Percentiles rank a stretch among this genome's conserved stretches.
Conservation (phyloP, 2,797 vertebrate species). For the Danio tinwini region DNA sequence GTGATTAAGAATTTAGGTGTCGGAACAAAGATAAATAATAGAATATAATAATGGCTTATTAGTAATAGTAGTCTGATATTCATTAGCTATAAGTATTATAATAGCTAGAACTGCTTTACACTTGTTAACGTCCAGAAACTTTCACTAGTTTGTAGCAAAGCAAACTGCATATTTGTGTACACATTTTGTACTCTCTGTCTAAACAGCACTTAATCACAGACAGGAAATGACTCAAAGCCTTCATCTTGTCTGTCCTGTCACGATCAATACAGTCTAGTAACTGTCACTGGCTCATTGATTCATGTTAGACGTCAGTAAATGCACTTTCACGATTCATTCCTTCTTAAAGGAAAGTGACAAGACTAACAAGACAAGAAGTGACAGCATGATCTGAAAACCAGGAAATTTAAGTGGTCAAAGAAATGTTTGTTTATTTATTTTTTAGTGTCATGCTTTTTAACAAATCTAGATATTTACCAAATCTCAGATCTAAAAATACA, state of each 20-base stretch:
- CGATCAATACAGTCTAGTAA: neutral
- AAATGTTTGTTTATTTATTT: neutral
- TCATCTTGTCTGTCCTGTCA: neutral
- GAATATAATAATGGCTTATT: neutral
- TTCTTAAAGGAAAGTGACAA: neutral
- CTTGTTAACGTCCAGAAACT: neutral
- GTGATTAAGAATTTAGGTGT: too few species aligned
- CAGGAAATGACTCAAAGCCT: neutral
- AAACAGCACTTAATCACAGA: neutral
- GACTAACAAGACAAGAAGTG: neutral
- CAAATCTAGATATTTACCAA: too few species aligned
- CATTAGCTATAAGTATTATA: neutral
- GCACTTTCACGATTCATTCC: neutral
- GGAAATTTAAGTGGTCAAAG: neutral
- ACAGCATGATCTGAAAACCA: too few species aligned
- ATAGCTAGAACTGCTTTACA: neutral
- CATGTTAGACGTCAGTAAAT: neutral
- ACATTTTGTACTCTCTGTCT: neutral
- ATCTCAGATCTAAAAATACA: neutral
- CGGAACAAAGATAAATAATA: neutral
- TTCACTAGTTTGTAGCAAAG: neutral
- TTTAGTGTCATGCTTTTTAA: too few species aligned
- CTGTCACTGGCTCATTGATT: neutral
- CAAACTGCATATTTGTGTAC: neutral
- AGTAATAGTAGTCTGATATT: neutral